Evolutionary conservation across 2,888 invertebrate species (phyloP).

Genomic region (Netelia fuscicornis): DNA sequence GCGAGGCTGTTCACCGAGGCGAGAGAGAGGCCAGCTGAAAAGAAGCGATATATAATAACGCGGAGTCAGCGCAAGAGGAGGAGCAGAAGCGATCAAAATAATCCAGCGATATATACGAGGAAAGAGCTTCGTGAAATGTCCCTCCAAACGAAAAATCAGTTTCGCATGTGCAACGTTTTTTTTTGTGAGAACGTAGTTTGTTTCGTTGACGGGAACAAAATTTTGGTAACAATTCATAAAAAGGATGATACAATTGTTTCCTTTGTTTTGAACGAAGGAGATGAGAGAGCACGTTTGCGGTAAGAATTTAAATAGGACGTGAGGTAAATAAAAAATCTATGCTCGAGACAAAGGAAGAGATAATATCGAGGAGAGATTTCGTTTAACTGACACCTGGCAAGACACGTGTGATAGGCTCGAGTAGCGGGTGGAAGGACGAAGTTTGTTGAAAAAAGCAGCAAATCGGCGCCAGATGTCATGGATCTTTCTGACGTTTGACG

Average conservation of each 20-base stretch:
- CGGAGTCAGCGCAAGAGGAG: slow-evolving; percentile 59
- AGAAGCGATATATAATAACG: slow-evolving; percentile 63
- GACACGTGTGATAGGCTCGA: slow-evolving; percentile 34
- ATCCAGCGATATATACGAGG: slow-evolving; percentile 64
- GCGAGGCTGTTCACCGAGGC: slow-evolving; percentile 12
- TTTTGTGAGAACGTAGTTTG: slow-evolving; percentile 37
- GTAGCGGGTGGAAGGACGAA: not conserved
- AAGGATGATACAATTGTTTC: not conserved
- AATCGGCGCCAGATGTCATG: slow-evolving; percentile 77
- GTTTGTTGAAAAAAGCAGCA: slow-evolving; percentile 44
- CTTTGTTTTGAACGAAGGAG: too few species aligned
- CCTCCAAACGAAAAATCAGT: slow-evolving; percentile 51
- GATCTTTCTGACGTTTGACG: slow-evolving; percentile 79
- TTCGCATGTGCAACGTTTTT: slow-evolving; percentile 34
- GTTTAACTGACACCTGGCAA: slow-evolving; percentile 54
- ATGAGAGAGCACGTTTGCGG: not conserved
- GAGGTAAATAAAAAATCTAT: slow-evolving; percentile 12
- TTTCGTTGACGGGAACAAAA: slow-evolving; percentile 60
- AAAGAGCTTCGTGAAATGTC: slow-evolving; percentile 33
- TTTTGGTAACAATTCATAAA: not conserved
- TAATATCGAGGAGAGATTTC: slow-evolving; percentile 30
- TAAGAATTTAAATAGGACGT: not conserved
- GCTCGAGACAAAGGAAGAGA: slow-evolving; percentile 33
- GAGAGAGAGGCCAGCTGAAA: slow-evolving; percentile 1
- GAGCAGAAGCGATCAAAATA: slow-evolving; percentile 61